Percentiles rank a stretch among this genome's conserved stretches.
These are phyloP conservation scores for Apodemia duryi DNA, from an alignment of 2,888 invertebrate species.

Conservation along the genomic window DNA sequence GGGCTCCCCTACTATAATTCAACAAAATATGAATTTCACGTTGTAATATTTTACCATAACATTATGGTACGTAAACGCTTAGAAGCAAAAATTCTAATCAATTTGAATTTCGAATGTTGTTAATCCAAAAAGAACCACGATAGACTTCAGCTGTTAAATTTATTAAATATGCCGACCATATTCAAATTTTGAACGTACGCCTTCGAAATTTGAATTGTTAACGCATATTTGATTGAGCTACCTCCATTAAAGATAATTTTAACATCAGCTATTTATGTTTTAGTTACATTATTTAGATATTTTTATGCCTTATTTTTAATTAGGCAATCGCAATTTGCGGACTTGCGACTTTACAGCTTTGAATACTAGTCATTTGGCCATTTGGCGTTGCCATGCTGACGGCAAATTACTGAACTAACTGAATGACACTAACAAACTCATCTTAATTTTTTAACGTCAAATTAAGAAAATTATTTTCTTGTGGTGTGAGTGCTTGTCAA, in stretches of 20 bases:
- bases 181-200: constrained; percentile 6
- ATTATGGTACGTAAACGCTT: not conserved
- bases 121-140: not conserved
- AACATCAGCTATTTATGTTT: constrained; percentile 7
- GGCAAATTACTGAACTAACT: too few relatives aligned
- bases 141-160: constrained; percentile 12
- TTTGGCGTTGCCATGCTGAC: too few relatives aligned
- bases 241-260: constrained; percentile 7
- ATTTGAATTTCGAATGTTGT: constrained; percentile 5
- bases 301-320: not conserved
- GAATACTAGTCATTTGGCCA: too few relatives aligned
- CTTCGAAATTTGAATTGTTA: constrained; percentile 12
- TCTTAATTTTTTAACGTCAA: not conserved
- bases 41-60: too few relatives aligned
- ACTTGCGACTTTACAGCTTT: too few relatives aligned
- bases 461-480: too few relatives aligned
- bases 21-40: too few relatives aligned
- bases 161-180: constrained; percentile 6
- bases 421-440: too few relatives aligned
- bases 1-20: too few relatives aligned
- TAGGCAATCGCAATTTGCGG: too few relatives aligned
- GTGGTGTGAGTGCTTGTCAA: too few relatives aligned
- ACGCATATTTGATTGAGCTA: constrained; percentile 5
- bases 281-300: constrained; percentile 13
- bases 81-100: not conserved